Conservation (phyloP, 2,888 invertebrate genomes). For the Eucriotettix oculatus region DNA sequence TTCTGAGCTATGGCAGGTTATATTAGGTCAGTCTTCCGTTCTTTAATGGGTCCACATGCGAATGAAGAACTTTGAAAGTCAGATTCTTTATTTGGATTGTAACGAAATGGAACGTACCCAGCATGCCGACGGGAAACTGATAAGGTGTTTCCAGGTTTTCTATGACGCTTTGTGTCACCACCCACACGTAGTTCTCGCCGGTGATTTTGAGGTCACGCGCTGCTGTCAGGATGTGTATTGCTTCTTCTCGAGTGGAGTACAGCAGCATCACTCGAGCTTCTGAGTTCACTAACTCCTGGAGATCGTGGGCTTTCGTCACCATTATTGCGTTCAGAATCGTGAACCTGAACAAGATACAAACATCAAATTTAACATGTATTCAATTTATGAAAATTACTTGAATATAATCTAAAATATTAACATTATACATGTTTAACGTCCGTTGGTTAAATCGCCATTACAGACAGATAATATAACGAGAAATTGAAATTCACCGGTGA, state of each 20-base stretch:
- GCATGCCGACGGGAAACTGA: conserved; percentile 81
- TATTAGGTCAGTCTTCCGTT: too few species aligned
- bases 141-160: conserved; percentile 50
- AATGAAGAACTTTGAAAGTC: too few species aligned
- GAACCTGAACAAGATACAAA: conserved; percentile 41
- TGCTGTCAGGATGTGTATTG: conserved; percentile 60
- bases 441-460: too few species aligned
- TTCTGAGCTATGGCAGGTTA: too few species aligned
- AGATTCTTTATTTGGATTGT: background rate
- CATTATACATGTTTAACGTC: too few species aligned
- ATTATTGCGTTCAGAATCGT: conserved; percentile 74
- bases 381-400: too few species aligned
- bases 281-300: conserved; percentile 68
- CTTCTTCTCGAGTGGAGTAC: conserved; percentile 79
- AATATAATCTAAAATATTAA: too few species aligned
- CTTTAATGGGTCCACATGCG: too few species aligned
- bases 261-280: conserved; percentile 86
- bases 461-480: too few species aligned
- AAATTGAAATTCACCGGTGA: too few species aligned
- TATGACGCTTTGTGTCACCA: conserved; percentile 86
- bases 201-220: conserved; percentile 59
- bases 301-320: conserved; percentile 56
- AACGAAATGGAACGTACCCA: conserved; percentile 41
- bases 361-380: too few species aligned
- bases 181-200: conserved; percentile 91